phyloP scores from a whole-genome alignment of 2,113 vertebrate genomes.

The Myodes glareolus region DNA sequence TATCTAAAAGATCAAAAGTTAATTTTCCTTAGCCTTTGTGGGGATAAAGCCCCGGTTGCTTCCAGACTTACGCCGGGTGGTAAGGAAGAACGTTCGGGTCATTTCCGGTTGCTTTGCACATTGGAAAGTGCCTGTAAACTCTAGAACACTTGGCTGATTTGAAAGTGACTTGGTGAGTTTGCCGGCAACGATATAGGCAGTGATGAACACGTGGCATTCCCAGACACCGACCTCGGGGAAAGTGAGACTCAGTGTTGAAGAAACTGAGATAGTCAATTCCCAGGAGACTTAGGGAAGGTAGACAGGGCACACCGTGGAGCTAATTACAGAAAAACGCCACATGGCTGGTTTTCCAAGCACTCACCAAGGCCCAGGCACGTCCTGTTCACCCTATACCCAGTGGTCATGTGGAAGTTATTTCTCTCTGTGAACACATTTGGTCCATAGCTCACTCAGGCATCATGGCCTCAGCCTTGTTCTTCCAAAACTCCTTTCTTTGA shows the following conservation, averaged over 20 bases:
- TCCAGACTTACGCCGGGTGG: neutral
- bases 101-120: constrained; percentile 79
- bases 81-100: constrained; percentile 54
- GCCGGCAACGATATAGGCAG: neutral
- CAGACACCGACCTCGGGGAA: neutral
- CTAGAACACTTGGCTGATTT: constrained; percentile 49
- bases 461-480: neutral
- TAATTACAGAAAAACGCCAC: constrained; percentile 57
- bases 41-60: constrained; percentile 67
- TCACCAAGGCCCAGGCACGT: constrained; percentile 16
- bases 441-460: neutral
- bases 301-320: neutral
- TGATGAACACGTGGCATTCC: neutral
- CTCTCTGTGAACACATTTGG: constrained; percentile 16
- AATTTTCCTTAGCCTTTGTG: constrained; percentile 72
- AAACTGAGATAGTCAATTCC: neutral
- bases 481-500: neutral
- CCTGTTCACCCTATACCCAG: constrained; percentile 13
- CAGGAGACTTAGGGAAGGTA: neutral
- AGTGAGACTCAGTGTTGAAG: neutral
- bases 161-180: constrained; percentile 39
- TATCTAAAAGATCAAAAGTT: constrained; percentile 75
- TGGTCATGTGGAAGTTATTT: constrained; percentile 25
- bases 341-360: constrained; percentile 20
- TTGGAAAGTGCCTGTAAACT: constrained; percentile 70